These are phyloP conservation scores for Tachysurus vachellii DNA, from an alignment of 2,113 vertebrate genomes.

Conservation along the genomic window DNA sequence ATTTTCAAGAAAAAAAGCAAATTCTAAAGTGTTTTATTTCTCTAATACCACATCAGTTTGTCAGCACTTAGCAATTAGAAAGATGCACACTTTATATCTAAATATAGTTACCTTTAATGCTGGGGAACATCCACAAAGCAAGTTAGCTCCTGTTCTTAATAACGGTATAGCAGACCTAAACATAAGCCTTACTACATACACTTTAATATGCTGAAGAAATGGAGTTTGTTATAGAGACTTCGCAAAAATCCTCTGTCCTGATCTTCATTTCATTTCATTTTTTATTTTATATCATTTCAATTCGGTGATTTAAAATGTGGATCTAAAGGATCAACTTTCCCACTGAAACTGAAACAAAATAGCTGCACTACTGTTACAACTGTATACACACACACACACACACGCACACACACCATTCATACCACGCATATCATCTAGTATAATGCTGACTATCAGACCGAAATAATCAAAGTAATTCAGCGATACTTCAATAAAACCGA, in stretches of 20 bases:
- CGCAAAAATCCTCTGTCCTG: neutral
- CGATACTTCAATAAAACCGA: neutral
- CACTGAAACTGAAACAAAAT: neutral
- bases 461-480: neutral
- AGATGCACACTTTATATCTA: neutral
- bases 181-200: neutral
- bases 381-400: constrained; percentile 50
- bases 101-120: neutral
- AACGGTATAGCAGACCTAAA: neutral
- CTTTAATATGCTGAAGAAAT: no score
- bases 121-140: neutral
- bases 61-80: neutral
- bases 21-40: neutral
- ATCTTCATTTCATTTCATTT: no score
- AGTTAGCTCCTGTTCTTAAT: neutral
- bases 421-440: neutral
- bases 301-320: neutral
- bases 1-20: no score
- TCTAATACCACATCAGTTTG: no score
- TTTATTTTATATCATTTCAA: no score
- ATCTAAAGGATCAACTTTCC: no score
- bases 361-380: no score
- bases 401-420: neutral
- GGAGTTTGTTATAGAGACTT: neutral
- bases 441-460: neutral